These are phyloP conservation scores for Enteromius paludinosus DNA, from an alignment of 2,797 vertebrate species.

Conservation along the genomic window DNA sequence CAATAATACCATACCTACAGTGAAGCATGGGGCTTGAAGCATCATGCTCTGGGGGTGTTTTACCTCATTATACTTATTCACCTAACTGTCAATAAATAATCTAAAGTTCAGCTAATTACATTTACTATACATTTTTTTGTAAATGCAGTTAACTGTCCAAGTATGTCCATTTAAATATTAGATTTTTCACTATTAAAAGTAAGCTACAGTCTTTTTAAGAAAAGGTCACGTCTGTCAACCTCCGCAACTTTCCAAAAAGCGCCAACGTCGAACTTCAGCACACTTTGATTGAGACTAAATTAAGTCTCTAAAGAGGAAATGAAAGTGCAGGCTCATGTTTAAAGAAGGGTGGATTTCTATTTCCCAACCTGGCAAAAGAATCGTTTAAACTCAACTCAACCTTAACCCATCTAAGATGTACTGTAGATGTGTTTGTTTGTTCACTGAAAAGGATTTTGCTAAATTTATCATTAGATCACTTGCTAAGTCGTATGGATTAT, in stretches of 20 bases:
- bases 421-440: not conserved
- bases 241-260: not conserved
- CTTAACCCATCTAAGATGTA: not conserved
- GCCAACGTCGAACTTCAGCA: conserved; percentile 14
- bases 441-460: not conserved
- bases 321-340: conserved; percentile 51
- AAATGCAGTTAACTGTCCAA: not conserved
- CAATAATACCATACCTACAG: no score
- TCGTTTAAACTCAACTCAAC: not conserved
- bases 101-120: no score
- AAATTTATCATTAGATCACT: not conserved
- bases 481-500: not conserved
- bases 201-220: not conserved
- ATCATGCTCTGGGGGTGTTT: no score
- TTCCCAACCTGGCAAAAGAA: not conserved
- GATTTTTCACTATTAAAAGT: not conserved
- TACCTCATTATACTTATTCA: no score
- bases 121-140: not conserved
- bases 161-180: not conserved
- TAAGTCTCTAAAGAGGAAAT: conserved; percentile 33
- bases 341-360: conserved; percentile 10
- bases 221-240: not conserved
- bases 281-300: conserved; percentile 38
- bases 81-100: no score
- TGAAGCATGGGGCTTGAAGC: no score